Evolutionary conservation across 2,113 vertebrate species (phyloP).

Genomic region (Cygnus buccinator): DNA sequence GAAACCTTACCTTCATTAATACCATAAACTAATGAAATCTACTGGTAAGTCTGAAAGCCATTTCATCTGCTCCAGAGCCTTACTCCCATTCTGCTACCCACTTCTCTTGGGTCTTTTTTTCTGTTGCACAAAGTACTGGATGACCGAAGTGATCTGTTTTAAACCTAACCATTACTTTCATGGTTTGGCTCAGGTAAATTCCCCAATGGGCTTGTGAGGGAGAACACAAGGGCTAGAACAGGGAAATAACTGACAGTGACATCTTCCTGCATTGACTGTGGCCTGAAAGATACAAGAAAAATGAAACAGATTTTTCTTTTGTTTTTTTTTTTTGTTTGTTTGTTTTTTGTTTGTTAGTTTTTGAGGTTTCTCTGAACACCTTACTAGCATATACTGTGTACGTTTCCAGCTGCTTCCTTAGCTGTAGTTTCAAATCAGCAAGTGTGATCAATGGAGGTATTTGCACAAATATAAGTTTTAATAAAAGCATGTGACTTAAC

Average conservation of each 20-base stretch:
- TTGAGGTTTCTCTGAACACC: not conserved
- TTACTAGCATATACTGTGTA: not conserved
- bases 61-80: not conserved
- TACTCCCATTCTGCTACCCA: not conserved
- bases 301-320: not conserved
- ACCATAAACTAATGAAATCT: not conserved
- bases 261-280: not conserved
- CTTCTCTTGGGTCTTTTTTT: not conserved
- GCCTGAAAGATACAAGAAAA: not conserved
- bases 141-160: not conserved
- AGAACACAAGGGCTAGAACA: accelerated
- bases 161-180: not conserved
- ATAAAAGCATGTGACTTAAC: not conserved
- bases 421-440: not conserved
- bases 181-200: not conserved
- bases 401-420: not conserved
- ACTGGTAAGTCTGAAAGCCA: not conserved
- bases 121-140: not conserved
- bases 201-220: not conserved
- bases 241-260: not conserved
- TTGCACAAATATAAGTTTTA: not conserved
- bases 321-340: not conserved
- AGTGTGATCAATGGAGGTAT: not conserved
- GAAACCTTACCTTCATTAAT: not conserved
- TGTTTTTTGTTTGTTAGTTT: not conserved